Percentiles rank a stretch among this genome's conserved stretches.
Evolutionary conservation across 2,888 invertebrate species (phyloP).

Genomic region (Podabrus alpinus): DNA sequence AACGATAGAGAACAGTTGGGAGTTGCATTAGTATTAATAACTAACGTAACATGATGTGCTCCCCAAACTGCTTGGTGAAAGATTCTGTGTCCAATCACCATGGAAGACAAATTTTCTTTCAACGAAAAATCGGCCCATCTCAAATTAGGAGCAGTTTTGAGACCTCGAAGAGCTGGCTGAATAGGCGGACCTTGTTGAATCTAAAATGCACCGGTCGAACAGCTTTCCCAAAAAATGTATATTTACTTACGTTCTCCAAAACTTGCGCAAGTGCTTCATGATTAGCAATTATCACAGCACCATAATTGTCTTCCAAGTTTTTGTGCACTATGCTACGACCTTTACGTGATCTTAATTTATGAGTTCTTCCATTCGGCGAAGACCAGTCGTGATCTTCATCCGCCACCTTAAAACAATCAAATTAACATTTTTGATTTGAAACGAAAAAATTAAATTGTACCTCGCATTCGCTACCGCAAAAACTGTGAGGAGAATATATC

Average conservation of each 20-base stretch:
- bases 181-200: conserved; percentile 72
- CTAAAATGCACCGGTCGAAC: conserved; percentile 49
- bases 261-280: conserved; percentile 89
- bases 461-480: conserved; percentile 67
- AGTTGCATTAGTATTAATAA: conserved; percentile 67
- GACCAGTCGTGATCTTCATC: conserved; percentile 60
- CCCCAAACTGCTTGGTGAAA: conserved; percentile 81
- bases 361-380: conserved; percentile 52
- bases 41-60: conserved; percentile 69
- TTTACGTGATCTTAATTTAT: conserved; percentile 71
- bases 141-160: conserved; percentile 74
- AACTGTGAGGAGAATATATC: conserved; percentile 81
- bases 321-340: conserved; percentile 83
- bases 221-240: neutral
- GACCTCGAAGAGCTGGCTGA: conserved; percentile 69
- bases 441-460: conserved; percentile 36
- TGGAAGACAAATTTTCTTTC: conserved; percentile 51
- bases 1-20: conserved; percentile 59
- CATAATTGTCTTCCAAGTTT: conserved; percentile 87
- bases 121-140: conserved; percentile 75
- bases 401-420: conserved; percentile 49
- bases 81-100: conserved; percentile 70
- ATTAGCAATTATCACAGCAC: conserved; percentile 86
- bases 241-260: conserved; percentile 74
- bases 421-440: neutral